Evolutionary conservation across 2,888 invertebrate genomes (phyloP).

Genomic region (Troilus luridus): DNA sequence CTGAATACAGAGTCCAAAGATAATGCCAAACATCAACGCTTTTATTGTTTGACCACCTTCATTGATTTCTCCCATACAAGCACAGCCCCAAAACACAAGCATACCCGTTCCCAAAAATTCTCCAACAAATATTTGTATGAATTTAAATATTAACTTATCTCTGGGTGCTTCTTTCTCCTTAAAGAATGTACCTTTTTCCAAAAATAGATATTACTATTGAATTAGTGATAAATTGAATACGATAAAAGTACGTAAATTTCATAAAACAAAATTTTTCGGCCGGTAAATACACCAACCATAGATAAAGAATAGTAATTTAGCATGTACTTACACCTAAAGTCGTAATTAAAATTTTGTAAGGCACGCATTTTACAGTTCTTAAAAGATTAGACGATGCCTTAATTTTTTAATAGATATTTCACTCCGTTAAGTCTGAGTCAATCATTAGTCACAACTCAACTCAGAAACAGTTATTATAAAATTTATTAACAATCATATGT

Average conservation of each 20-base stretch:
- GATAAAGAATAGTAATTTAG: neutral
- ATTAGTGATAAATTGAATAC: neutral
- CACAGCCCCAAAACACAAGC: conserved; percentile 45
- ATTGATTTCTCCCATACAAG: conserved; percentile 8
- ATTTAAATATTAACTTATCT: conserved; percentile 5
- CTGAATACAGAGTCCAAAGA: conserved; percentile 31
- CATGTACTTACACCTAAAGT: neutral
- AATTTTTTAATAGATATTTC: neutral
- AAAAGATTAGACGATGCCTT: neutral
- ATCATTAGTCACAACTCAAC: neutral
- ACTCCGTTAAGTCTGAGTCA: neutral
- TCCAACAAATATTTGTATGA: conserved; percentile 14
- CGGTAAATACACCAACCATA: neutral
- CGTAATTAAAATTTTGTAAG: neutral
- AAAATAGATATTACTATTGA: neutral
- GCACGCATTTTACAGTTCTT: neutral
- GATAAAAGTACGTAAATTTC: neutral
- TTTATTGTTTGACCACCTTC: conserved; percentile 4
- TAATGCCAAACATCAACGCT: conserved; percentile 42
- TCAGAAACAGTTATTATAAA: neutral
- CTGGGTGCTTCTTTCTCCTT: neutral
- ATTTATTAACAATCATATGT: neutral
- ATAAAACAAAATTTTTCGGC: neutral
- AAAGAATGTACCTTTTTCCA: conserved; percentile 11
- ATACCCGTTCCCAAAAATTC: conserved; percentile 50